Base-by-base conservation (phyloP, 2,113 vertebrate genomes). In the Nannospalax galili region DNA sequence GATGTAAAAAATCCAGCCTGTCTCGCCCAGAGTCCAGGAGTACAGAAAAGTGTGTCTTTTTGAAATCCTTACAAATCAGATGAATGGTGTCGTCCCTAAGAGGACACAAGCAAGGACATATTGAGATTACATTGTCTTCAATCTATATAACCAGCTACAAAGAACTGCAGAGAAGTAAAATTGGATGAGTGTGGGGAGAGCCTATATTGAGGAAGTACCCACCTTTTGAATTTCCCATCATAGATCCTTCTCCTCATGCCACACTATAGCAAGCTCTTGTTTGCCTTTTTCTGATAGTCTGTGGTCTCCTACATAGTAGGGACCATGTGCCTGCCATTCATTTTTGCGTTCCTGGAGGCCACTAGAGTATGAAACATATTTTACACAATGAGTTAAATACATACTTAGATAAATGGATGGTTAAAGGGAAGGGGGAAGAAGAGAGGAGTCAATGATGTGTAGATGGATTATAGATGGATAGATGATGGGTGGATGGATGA, bases 1-100 rank as follows among this genome's bases (percentile, higher is more conserved):
- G 48, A 72, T 65, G n/a, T 40, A 22, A 82, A 91, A 82, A 91
- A 67, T 26, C 65, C 56, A 86, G 80, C 77, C 85, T 37, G 52
- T 75, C 52, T 40, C 42, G 32, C 9, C 1, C 78, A 5, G 81
- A 96, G 93, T 91, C 74, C 89, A 78, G 86, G 35, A 48, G 26
- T 0, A 70, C 1, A 58, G 40, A 56, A 28, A 10, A 0, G 15
- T 22, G 7, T 45, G 86, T 92, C 85, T 75, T 24, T 90, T 73
- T 92, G 93, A 95, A 95, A 94, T 45, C 45, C 67, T 45, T 62
- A 73, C 48, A 95, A 86, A 60, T 87, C 65, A 74, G 86, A 92
- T 93, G 84, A 93, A 90, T 19, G 26, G 77, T 48, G 22, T 22
- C 64, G 20, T 56, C 92, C 88, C 52, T 45, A 22, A 85, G 40